These are phyloP conservation scores for Anarsia innoxiella DNA, from an alignment of 2,888 invertebrate genomes.

Conservation along the genomic window DNA sequence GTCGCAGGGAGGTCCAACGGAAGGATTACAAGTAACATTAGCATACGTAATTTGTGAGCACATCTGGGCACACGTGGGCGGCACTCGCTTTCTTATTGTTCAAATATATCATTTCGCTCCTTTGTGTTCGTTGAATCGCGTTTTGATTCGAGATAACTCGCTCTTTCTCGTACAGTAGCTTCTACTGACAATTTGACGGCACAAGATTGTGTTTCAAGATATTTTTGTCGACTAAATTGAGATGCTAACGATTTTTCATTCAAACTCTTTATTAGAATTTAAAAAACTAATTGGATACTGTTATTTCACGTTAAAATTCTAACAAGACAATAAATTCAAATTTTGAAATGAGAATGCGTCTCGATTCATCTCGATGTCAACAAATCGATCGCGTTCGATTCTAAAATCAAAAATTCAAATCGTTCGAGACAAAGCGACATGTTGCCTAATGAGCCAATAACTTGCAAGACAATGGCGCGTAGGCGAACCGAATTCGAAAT, in stretches of 20 bases:
- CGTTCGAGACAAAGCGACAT: constrained; percentile 56
- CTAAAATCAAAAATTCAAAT: constrained; percentile 71
- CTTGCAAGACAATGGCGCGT: constrained; percentile 69
- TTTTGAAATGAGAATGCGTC: too few species aligned
- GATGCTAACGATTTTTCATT: constrained; percentile 1
- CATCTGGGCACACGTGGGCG: constrained; percentile 59
- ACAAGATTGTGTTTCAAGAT: constrained; percentile 30
- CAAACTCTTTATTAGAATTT: background rate
- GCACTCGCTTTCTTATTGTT: constrained; percentile 55
- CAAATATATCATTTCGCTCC: constrained; percentile 50
- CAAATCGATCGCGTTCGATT: constrained; percentile 65
- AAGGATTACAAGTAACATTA: constrained; percentile 67
- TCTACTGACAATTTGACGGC: constrained; percentile 32
- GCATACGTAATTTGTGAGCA: constrained; percentile 68
- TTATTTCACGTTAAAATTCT: too few species aligned
- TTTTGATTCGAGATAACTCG: constrained; percentile 38
- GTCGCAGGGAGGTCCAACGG: constrained; percentile 61
- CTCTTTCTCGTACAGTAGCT: constrained; percentile 35
- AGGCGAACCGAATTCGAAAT: constrained; percentile 67
- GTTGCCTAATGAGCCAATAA: constrained; percentile 73
- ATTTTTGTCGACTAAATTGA: constrained; percentile 35
- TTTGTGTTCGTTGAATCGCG: constrained; percentile 39
- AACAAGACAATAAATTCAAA: too few species aligned
- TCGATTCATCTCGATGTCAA: constrained; percentile 11
- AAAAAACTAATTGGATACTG: too few species aligned